Evolutionary conservation across 2,113 vertebrate species (phyloP).

Genomic region (Ammodramus savannarum): DNA sequence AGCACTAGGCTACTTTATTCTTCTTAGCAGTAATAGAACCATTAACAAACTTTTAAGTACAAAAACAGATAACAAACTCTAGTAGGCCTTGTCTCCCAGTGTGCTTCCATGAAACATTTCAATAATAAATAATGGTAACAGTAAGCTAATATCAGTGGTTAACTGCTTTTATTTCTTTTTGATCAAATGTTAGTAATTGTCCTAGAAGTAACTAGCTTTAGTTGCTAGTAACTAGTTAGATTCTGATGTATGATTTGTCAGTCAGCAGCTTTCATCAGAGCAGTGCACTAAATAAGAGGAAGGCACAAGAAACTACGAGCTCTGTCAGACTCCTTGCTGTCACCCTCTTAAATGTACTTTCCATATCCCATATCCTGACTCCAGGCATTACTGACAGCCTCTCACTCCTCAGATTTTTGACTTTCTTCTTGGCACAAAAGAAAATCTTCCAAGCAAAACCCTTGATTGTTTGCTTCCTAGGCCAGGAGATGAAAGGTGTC

Average conservation of each 20-base stretch:
- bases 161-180: neutral
- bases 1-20: neutral
- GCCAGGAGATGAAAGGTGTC: neutral
- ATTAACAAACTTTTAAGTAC: neutral
- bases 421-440: neutral
- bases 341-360: neutral
- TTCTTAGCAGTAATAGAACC: neutral
- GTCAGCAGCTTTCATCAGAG: neutral
- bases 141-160: neutral
- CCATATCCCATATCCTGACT: neutral
- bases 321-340: neutral
- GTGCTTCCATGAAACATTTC: neutral
- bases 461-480: neutral
- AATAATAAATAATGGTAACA: neutral
- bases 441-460: constrained; percentile 5
- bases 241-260: neutral
- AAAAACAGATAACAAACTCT: neutral
- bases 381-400: neutral
- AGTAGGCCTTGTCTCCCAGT: neutral
- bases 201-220: neutral
- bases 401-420: neutral
- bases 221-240: neutral
- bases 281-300: neutral
- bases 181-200: neutral
- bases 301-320: neutral